Conservation (phyloP, 64 coral and sea anemone genomes). For the Montipora capricornis region DNA sequence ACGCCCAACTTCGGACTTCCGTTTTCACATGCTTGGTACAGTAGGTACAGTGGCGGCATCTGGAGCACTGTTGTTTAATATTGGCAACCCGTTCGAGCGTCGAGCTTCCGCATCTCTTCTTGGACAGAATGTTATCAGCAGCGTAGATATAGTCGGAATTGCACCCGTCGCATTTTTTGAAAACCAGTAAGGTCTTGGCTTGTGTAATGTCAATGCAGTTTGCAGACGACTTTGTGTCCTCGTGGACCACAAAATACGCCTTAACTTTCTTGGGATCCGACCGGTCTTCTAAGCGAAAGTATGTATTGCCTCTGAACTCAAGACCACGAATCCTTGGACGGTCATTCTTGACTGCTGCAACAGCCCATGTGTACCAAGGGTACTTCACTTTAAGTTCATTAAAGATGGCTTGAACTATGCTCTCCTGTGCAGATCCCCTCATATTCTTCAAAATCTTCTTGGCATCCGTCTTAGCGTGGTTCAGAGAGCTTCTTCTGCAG, state of each 20-base stretch:
- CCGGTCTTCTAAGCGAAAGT: background rate
- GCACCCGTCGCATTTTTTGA: slow-evolving; percentile 28
- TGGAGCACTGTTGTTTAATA: background rate
- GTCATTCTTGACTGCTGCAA: slow-evolving; percentile 6
- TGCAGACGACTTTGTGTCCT: too few species aligned
- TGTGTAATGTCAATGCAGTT: background rate
- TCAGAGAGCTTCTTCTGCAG: slow-evolving; percentile 1
- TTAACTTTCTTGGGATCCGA: slow-evolving; percentile 8
- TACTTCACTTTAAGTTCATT: slow-evolving; percentile 6
- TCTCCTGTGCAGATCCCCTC: background rate
- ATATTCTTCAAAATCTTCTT: slow-evolving; percentile 26
- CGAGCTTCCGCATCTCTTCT: background rate
- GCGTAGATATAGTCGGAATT: slow-evolving; percentile 5
- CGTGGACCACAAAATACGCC: background rate
- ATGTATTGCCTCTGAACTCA: background rate
- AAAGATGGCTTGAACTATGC: slow-evolving; percentile 6
- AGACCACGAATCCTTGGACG: background rate
- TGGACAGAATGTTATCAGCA: slow-evolving; percentile 9
- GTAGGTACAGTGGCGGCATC: too few species aligned
- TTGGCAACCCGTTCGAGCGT: background rate
- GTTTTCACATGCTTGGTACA: background rate
- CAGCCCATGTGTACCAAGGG: slow-evolving; percentile 19
- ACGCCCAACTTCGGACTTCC: background rate
- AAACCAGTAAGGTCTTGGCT: slow-evolving; percentile 29
- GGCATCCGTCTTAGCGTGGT: background rate